Conservation (phyloP, 2,113 vertebrate species). For the Acanthisitta chloris region DNA sequence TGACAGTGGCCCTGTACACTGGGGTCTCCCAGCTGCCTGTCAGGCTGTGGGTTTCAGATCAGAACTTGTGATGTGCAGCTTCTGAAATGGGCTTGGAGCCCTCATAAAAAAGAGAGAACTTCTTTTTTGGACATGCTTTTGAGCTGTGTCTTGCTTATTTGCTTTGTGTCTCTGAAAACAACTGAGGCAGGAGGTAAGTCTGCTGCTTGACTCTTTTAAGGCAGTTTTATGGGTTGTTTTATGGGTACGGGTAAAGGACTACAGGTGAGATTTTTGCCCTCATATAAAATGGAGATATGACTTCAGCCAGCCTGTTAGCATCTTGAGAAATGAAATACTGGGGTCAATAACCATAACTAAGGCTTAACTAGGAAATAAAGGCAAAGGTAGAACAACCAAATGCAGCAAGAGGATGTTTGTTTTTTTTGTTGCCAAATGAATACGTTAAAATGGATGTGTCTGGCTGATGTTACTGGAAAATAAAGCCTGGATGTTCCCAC, state of each 20-base stretch:
- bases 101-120: not conserved
- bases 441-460: not conserved
- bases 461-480: not conserved
- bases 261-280: not conserved
- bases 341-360: not conserved
- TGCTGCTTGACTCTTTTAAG: not conserved
- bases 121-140: not conserved
- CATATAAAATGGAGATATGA: not conserved
- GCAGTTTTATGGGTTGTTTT: not conserved
- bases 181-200: not conserved
- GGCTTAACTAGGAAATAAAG: not conserved
- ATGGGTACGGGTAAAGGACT: not conserved
- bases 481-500: accelerated
- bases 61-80: not conserved
- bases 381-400: not conserved
- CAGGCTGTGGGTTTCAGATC: not conserved
- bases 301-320: not conserved
- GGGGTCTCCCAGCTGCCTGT: not conserved
- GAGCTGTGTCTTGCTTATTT: not conserved
- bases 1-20: not conserved
- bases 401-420: not conserved
- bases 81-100: not conserved
- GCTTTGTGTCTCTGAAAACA: not conserved
- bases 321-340: not conserved
- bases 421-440: not conserved